Evolutionary conservation across 2,888 invertebrate genomes (phyloP), one percentile per base, ranked within the genome.

Genomic region (Cryptus armator): DNA sequence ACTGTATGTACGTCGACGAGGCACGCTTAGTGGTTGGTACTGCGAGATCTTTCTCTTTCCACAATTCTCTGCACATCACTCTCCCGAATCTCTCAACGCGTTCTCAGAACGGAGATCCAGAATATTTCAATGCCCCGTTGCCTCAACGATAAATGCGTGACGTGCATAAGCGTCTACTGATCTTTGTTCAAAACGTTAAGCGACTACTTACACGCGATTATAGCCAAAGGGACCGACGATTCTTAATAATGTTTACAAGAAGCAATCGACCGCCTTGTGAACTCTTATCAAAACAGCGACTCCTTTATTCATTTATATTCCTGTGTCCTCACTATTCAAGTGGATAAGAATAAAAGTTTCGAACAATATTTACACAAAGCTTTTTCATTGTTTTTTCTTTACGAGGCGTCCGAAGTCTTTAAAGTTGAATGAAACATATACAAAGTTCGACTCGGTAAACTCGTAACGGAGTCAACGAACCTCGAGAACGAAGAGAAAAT

Each of bases 31-130:
- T 75, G 59, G 62, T 75, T 37, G 70, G 59, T 56, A 81, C 70
- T 81, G 75, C 70, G 68, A 81, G 10, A 46, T 12, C 4, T 62
- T 32, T 51, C 56, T 68, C 68, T 46, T 64, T 24, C 37, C n/a
- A 24, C 64, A 62, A 48, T 37, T 37, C 48, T 72, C 76, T 53
- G 66, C 67, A 51, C 3, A 51, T 79, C 74, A 46, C 67, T 32
- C 76, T 72, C 72, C 77, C 64, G 76, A 19, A 76, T 43, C 76
- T 51, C 59, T 59, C 64, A 67, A 76, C 67, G 48, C 48, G 24
- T 43, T 67, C 66, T 16, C 51, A 46, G 46, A 56, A 32, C 14
- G 24, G 56, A 16, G n/a, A 16, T 16, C 19, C 53, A 53, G 19
- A 14, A 48, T 48, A 48, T 48, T 37, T 37, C 37, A 37, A 48